Conservation (phyloP, 2,888 invertebrate genomes). For the Drosophila kambysellisi region DNA sequence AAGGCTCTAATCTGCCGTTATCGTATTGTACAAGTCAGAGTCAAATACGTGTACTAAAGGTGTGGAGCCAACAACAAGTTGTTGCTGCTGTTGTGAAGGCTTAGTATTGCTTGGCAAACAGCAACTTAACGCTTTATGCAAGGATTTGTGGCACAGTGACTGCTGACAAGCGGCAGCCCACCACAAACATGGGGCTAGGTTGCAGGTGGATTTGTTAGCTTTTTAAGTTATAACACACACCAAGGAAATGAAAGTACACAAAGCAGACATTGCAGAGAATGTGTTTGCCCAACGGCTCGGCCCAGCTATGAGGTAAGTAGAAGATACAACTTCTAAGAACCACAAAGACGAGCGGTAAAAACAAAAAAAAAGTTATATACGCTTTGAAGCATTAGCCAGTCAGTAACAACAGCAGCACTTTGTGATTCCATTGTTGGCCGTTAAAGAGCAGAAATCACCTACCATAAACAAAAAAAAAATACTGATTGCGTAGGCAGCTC, state of each 20-base stretch:
- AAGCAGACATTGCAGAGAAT: conserved; percentile 13
- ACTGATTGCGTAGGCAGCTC: conserved; percentile 5
- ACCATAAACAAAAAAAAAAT: conserved; percentile 53
- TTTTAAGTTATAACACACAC: conserved; percentile 67
- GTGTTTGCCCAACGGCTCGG: conserved; percentile 45
- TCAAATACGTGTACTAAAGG: background rate
- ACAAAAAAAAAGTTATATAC: background rate
- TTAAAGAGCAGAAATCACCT: conserved; percentile 31
- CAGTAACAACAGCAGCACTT: conserved; percentile 33
- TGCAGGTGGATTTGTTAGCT: conserved; percentile 68
- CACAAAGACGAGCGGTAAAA: conserved; percentile 40
- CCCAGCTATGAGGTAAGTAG: conserved; percentile 32
- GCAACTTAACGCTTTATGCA: conserved; percentile 68
- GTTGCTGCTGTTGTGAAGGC: conserved; percentile 43
- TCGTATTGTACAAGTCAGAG: conserved; percentile 3
- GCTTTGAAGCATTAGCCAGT: conserved; percentile 59
- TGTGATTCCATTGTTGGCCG: conserved; percentile 32
- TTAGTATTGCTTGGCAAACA: conserved; percentile 60
- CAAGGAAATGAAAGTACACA: conserved; percentile 6
- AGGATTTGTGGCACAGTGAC: conserved; percentile 59
- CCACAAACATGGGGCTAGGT: conserved; percentile 8
- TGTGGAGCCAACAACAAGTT: conserved; percentile 28
- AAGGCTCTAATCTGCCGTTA: background rate
- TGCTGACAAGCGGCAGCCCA: conserved; percentile 48
- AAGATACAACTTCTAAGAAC: conserved; percentile 50